Conservation (phyloP, 2,113 vertebrate species). For the Anoplopoma fimbria region DNA sequence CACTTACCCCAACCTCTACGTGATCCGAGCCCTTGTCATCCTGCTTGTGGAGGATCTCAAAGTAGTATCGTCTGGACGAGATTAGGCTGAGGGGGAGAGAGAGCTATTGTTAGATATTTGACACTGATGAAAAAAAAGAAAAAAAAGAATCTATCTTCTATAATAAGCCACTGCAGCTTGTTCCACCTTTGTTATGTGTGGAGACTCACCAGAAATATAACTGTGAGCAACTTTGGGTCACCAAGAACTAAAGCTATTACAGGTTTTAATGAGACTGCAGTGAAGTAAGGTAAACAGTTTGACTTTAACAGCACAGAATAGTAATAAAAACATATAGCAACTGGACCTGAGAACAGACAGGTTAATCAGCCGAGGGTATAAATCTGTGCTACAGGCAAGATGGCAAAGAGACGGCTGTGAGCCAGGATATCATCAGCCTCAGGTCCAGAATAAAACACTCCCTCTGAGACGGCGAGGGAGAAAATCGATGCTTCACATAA, state of each 20-base stretch:
- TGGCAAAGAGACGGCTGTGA: conserved; percentile 9
- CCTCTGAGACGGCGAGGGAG: conserved; percentile 27
- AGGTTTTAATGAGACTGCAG: neutral
- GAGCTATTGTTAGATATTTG: conserved; percentile 33
- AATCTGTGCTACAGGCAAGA: conserved; percentile 15
- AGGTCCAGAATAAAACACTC: conserved; percentile 48
- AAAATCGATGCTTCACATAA: conserved; percentile 63
- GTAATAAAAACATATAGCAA: conserved; percentile 14
- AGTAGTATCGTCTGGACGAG: conserved; percentile 95
- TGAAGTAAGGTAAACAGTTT: conserved; percentile 7
- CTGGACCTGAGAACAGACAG: conserved; percentile 21
- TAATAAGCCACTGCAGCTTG: neutral
- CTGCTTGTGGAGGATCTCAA: conserved; percentile 98
- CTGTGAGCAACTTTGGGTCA: neutral
- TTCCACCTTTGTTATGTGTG: neutral
- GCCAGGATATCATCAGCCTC: conserved; percentile 40
- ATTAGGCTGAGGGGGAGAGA: conserved; percentile 86
- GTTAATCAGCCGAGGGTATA: conserved; percentile 36
- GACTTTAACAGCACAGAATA: conserved; percentile 1
- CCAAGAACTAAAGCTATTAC: neutral
- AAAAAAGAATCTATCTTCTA: neutral
- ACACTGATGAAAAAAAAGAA: neutral
- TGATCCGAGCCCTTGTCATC: conserved; percentile 97
- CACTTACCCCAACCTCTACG: conserved; percentile 97
- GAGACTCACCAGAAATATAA: neutral